A percentile compares a stretch with the other conserved stretches of the same genome.
Conservation (phyloP, 2,888 invertebrate genomes). For the Tetragonisca angustula region DNA sequence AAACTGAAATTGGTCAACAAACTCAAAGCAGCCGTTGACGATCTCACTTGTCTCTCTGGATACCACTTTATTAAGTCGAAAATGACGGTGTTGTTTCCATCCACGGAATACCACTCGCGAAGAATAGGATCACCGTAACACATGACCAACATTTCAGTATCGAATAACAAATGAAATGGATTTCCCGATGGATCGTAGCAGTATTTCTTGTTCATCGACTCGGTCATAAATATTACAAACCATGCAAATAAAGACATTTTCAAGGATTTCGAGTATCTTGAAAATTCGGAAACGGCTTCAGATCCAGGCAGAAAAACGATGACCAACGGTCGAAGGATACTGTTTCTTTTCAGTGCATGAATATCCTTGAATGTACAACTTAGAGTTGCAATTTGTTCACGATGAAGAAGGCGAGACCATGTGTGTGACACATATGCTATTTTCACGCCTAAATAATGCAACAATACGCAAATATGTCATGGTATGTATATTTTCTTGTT, state of each 20-base stretch:
- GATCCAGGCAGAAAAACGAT: constrained; percentile 46
- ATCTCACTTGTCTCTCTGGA: background rate
- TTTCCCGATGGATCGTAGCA: constrained; percentile 66
- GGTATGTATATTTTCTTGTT: background rate
- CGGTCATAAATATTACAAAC: constrained; percentile 64
- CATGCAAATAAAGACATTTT: constrained; percentile 68
- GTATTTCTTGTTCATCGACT: constrained; percentile 2
- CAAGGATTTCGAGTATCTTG: constrained; percentile 26
- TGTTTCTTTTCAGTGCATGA: background rate
- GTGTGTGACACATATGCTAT: constrained; percentile 14
- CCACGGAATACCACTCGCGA: constrained; percentile 73
- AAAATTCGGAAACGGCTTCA: constrained; percentile 43
- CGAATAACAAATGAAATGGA: constrained; percentile 67
- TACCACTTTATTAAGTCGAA: constrained; percentile 55
- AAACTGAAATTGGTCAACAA: constrained; percentile 23
- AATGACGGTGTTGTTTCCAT: constrained; percentile 51
- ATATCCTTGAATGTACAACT: constrained; percentile 18
- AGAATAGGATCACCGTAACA: constrained; percentile 55
- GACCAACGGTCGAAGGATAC: constrained; percentile 57
- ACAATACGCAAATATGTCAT: background rate
- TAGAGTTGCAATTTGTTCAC: constrained; percentile 27
- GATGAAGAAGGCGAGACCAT: constrained; percentile 38
- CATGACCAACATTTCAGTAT: constrained; percentile 70
- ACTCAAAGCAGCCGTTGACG: background rate
- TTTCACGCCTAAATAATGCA: constrained; percentile 24